A percentile compares a stretch with the other conserved stretches of the same genome.
Evolutionary conservation across 2,113 vertebrate genomes (phyloP).

Genomic region (Formicarius rufipectus): DNA sequence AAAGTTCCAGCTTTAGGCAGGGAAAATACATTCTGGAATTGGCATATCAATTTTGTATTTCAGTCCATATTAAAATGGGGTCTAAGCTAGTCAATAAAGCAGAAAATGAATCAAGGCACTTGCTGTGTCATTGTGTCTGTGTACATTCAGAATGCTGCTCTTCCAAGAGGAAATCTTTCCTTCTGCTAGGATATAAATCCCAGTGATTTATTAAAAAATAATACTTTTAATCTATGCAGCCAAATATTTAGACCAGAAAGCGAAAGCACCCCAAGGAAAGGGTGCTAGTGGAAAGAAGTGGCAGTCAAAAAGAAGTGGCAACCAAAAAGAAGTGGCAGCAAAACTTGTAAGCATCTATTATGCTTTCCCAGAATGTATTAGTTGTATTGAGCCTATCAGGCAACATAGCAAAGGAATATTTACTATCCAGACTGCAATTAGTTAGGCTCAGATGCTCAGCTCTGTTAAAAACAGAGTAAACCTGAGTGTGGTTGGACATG

Average conservation of each 20-base stretch:
- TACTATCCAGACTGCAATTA: background rate
- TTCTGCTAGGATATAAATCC: background rate
- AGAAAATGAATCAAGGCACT: background rate
- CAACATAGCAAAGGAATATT: background rate
- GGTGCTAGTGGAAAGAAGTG: background rate
- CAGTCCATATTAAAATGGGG: background rate
- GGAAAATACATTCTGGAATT: background rate
- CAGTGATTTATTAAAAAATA: background rate
- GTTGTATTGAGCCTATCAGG: background rate
- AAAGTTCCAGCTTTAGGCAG: background rate
- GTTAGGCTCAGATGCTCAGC: background rate
- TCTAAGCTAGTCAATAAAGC: background rate
- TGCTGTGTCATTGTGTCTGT: background rate
- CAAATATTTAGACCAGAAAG: background rate
- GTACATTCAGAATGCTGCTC: background rate
- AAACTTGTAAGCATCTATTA: background rate
- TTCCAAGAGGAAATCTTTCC: background rate
- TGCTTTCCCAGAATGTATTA: background rate
- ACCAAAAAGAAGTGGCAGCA: background rate
- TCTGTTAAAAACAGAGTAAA: background rate
- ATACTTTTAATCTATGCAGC: background rate
- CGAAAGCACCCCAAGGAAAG: background rate
- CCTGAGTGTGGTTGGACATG: accelerated
- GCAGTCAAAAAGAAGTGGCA: background rate
- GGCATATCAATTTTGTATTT: background rate